phyloP scores from a whole-genome alignment of 2,888 invertebrate genomes.

The Apotomis capreana region DNA sequence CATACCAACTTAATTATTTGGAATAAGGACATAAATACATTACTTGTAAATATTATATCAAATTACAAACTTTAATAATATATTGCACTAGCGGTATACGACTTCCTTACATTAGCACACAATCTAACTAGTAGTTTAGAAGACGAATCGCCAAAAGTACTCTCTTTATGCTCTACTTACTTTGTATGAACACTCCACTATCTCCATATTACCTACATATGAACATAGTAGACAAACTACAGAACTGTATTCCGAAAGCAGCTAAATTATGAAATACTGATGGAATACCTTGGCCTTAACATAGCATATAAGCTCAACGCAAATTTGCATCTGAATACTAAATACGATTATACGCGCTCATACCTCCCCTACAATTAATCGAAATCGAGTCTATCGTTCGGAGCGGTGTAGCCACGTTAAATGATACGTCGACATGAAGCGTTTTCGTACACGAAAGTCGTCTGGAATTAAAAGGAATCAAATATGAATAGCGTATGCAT shows the following conservation, averaged over 20 bases:
- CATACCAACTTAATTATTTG: no score
- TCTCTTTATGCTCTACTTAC: no score
- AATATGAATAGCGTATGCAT: conserved; percentile 80
- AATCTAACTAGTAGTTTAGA: no score
- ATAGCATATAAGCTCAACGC: conserved; percentile 9
- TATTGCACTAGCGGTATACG: no score
- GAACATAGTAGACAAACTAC: not conserved
- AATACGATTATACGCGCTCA: conserved; percentile 25
- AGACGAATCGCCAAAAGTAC: no score
- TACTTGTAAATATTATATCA: no score
- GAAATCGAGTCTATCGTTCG: conserved; percentile 33
- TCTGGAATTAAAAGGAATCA: conserved; percentile 80
- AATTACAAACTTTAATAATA: no score
- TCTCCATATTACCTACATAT: no score
- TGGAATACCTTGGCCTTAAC: conserved; percentile 4
- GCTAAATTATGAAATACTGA: not conserved
- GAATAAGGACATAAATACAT: no score
- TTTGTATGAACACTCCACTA: no score
- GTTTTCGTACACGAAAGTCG: conserved; percentile 69
- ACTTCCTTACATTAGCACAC: no score
- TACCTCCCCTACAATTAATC: conserved; percentile 35
- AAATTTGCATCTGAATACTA: conserved; percentile 26
- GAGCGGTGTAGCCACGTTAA: conserved; percentile 43
- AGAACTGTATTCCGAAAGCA: not conserved
- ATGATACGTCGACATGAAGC: conserved; percentile 55